Conservation (phyloP, 2,113 vertebrate species). For the Elanus axillaris region DNA sequence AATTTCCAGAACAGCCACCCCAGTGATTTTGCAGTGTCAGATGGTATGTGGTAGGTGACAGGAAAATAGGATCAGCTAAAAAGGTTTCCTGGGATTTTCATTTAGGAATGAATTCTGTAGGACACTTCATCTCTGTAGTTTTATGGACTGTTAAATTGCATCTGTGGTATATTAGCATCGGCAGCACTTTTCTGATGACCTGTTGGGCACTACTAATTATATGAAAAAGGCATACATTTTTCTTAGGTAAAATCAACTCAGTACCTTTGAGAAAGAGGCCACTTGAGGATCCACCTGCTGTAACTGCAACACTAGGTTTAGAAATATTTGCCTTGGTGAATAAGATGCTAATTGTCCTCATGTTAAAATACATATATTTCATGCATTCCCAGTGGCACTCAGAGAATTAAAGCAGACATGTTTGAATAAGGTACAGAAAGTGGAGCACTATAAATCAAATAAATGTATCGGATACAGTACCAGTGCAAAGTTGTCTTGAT, state of each 20-base stretch:
- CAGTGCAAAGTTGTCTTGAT: neutral
- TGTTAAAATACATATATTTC: neutral
- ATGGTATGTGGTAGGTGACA: neutral
- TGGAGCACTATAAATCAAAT: neutral
- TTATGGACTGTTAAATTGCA: neutral
- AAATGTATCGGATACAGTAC: neutral
- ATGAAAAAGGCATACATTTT: neutral
- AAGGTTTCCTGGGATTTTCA: neutral
- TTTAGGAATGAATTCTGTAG: neutral
- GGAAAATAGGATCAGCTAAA: conserved; percentile 5
- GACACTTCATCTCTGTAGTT: neutral
- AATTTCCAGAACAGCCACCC: neutral
- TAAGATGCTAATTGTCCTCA: neutral
- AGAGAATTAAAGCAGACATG: neutral
- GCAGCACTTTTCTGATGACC: neutral
- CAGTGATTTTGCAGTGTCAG: neutral
- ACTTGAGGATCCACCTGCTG: neutral
- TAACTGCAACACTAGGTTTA: neutral
- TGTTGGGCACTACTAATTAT: neutral
- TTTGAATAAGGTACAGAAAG: neutral
- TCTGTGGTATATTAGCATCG: neutral
- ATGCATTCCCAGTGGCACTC: neutral
- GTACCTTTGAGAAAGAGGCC: neutral
- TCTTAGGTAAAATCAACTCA: neutral
- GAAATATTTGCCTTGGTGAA: neutral